Base-by-base conservation (phyloP, 1,140 invertebrate species). In the Oncopeltus fasciatus region DNA sequence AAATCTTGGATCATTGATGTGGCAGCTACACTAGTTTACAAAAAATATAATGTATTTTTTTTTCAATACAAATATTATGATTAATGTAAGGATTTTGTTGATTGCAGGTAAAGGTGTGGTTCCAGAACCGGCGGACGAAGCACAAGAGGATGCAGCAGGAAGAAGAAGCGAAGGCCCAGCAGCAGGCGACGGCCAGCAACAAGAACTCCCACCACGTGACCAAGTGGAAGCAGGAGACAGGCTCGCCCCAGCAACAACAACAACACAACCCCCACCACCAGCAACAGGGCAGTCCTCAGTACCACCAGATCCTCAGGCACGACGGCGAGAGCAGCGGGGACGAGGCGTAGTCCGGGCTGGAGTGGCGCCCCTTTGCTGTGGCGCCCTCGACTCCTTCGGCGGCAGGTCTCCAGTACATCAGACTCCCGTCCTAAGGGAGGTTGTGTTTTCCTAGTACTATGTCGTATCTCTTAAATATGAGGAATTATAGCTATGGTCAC, bases 61-160 rank as follows among this genome's bases (percentile, higher is more conserved):
- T n/a, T n/a, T n/a, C n/a, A n/a, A n/a, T n/a, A n/a, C n/a, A n/a
- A n/a, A n/a, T n/a, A n/a, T n/a, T n/a, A n/a, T n/a, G n/a, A n/a
- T n/a, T n/a, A n/a, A n/a, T n/a, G n/a, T n/a, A n/a, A n/a, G n/a
- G n/a, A n/a, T 65, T 69, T 64, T 66, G 66, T 71, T 70, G 69
- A 66, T 83, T 80, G 21, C 81, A 96, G 93, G 94, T 96, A 20
- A 97, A 98, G 80, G 94, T 98, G 3, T 98, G 95, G 95, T 97
- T 97, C 74, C 95, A 98, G 79, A 98, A 98, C 73, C 80, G 95
- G 67, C 78, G 95, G 72, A 98, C 95, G 68, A 98, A 98, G 74
- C 92, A 97, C 78, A 98, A 98, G 79, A 77, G 94, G 59, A 90
- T 93, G 84, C 91, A 95, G 74, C 89, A 93, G 70, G 93, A 96